Conservation (phyloP, 2,113 vertebrate genomes). For the Halichoerus grypus region DNA sequence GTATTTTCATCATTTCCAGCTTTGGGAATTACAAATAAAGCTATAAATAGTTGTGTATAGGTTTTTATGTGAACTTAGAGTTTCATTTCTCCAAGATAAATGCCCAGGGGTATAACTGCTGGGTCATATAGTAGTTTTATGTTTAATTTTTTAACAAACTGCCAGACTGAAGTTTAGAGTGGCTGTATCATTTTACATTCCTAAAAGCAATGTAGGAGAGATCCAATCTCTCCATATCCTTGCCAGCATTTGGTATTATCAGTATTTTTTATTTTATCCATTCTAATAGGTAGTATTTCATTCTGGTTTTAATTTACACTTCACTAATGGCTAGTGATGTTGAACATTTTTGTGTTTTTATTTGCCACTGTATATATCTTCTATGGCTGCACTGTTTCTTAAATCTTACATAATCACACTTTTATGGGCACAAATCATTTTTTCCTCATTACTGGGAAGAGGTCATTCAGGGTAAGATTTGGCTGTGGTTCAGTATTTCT, state of each 20-base stretch:
- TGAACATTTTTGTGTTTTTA: slow-evolving; percentile 22
- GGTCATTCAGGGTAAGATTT: slow-evolving; percentile 15
- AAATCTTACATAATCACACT: slow-evolving; percentile 22
- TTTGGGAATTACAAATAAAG: slow-evolving; percentile 4
- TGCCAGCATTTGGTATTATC: slow-evolving; percentile 14
- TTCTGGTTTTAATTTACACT: slow-evolving; percentile 43
- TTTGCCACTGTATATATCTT: background rate
- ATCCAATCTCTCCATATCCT: background rate
- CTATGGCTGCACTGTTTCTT: background rate
- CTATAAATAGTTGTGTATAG: background rate
- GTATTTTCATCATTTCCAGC: slow-evolving; percentile 23
- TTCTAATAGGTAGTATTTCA: background rate
- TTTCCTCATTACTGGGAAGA: slow-evolving; percentile 11
- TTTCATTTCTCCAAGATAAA: slow-evolving; percentile 32
- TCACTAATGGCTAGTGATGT: background rate
- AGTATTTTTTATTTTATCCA: slow-evolving; percentile 40
- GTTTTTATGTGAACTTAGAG: slow-evolving; percentile 20
- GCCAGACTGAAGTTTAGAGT: background rate
- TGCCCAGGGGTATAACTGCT: background rate
- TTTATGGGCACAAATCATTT: background rate
- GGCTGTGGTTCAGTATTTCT: slow-evolving; percentile 18
- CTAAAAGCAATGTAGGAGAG: background rate
- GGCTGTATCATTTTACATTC: background rate
- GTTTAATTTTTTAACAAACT: background rate
- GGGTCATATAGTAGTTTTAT: background rate